A percentile compares a stretch with the other conserved stretches of the same genome.
phyloP scores from a whole-genome alignment of 1,140 invertebrate species.

The Eumeta japonica region DNA sequence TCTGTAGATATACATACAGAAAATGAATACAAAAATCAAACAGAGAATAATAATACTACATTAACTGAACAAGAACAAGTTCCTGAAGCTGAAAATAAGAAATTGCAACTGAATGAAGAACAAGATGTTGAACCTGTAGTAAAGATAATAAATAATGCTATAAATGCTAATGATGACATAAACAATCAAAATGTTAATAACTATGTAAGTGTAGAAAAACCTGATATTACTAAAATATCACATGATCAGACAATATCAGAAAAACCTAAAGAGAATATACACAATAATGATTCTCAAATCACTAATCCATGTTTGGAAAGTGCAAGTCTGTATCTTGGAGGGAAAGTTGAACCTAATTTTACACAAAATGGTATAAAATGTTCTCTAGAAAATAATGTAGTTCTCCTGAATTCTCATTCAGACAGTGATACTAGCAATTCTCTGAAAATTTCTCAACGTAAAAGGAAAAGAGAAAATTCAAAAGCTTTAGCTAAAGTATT shows the following conservation, averaged over 20 bases:
- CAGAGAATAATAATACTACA: slow-evolving; percentile 9
- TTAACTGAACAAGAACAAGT: slow-evolving; percentile 17
- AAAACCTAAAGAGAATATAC: too few relatives aligned
- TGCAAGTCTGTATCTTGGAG: slow-evolving; percentile 25
- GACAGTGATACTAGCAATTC: slow-evolving; percentile 17
- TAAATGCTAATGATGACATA: too few relatives aligned
- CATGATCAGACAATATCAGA: too few relatives aligned
- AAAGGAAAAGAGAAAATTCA: slow-evolving; percentile 19
- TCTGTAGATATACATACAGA: too few relatives aligned
- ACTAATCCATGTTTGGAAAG: slow-evolving; percentile 35
- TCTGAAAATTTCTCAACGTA: slow-evolving; percentile 3
- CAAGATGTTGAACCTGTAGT: background rate
- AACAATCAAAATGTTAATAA: too few relatives aligned
- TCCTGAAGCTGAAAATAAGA: slow-evolving; percentile 9
- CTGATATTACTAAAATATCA: too few relatives aligned
- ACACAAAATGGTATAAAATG: slow-evolving; percentile 3
- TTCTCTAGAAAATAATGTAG: slow-evolving; percentile 13
- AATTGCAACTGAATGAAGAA: slow-evolving; percentile 4
- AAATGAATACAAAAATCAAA: slow-evolving; percentile 8
- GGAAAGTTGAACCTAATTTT: slow-evolving; percentile 8
- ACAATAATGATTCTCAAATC: slow-evolving; percentile 8
- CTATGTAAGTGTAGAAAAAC: too few relatives aligned
- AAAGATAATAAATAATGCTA: too few relatives aligned
- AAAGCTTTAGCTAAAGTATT: slow-evolving; percentile 32
- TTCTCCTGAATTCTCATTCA: slow-evolving; percentile 29